These are phyloP conservation scores for Chelon auratus DNA, from an alignment of 2,797 vertebrate genomes.

Conservation along the genomic window DNA sequence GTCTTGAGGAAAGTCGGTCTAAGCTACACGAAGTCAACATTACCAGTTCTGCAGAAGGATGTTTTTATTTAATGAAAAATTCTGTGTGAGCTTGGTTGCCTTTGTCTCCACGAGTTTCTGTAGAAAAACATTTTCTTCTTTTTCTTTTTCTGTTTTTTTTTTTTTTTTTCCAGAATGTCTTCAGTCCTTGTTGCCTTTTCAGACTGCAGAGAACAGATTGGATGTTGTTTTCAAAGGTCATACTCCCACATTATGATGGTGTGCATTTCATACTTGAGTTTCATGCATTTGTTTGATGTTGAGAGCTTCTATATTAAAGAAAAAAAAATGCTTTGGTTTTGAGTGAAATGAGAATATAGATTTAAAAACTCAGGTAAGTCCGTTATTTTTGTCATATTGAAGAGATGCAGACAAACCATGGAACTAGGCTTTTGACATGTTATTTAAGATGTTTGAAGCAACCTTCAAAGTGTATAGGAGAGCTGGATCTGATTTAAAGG, in stretches of 20 bases:
- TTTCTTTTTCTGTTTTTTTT: too few species aligned
- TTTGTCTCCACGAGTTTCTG: neutral
- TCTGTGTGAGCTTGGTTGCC: neutral
- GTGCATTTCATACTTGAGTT: constrained; percentile 36
- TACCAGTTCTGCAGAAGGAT: neutral
- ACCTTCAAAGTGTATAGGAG: neutral
- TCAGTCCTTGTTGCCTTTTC: constrained; percentile 16
- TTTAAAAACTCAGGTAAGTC: constrained; percentile 15
- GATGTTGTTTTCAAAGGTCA: constrained; percentile 19
- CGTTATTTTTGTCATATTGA: constrained; percentile 16
- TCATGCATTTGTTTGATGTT: constrained; percentile 19
- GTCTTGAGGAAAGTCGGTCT: constrained; percentile 2
- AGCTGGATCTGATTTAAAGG: neutral
- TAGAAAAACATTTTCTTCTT: neutral
- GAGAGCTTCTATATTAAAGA: neutral
- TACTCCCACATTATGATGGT: constrained; percentile 4
- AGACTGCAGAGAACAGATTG: constrained; percentile 14
- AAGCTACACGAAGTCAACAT: neutral
- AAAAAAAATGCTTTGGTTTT: constrained; percentile 58
- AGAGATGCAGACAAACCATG: neutral
- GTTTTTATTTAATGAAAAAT: constrained; percentile 21
- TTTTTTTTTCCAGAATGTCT: constrained; percentile 5
- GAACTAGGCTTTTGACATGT: neutral
- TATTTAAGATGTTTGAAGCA: neutral
- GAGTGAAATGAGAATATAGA: constrained; percentile 51